Conservation (phyloP, 2,797 vertebrate species). For the Tadarida brasiliensis region DNA sequence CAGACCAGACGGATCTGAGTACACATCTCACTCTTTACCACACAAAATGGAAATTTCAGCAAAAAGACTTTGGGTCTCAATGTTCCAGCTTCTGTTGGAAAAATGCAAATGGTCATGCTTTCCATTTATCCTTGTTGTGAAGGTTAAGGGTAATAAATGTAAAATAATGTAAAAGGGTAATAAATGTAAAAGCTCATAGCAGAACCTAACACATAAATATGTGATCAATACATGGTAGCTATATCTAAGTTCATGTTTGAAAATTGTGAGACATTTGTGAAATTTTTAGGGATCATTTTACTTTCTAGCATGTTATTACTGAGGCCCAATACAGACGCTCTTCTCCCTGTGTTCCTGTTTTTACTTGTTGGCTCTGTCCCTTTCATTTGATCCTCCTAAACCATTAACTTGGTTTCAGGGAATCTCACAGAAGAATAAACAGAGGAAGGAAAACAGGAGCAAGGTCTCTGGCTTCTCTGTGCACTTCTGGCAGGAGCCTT, state of each 20-base stretch:
- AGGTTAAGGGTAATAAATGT: background rate
- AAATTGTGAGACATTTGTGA: slow-evolving; percentile 31
- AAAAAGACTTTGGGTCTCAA: background rate
- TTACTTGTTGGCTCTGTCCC: background rate
- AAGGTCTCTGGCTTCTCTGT: slow-evolving; percentile 47
- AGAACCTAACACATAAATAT: background rate
- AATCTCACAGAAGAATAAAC: slow-evolving; percentile 57
- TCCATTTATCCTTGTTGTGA: background rate
- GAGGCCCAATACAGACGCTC: background rate
- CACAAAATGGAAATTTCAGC: background rate
- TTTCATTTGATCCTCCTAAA: slow-evolving; percentile 62
- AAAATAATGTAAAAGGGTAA: background rate
- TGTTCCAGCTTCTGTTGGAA: background rate
- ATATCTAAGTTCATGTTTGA: background rate
- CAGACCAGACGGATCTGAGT: background rate
- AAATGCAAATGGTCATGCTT: background rate
- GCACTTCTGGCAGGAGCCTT: slow-evolving; percentile 16
- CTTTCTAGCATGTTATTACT: slow-evolving; percentile 45
- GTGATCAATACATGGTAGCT: background rate
- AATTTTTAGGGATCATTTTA: slow-evolving; percentile 39
- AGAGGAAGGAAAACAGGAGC: slow-evolving; percentile 35
- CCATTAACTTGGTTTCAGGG: slow-evolving; percentile 67
- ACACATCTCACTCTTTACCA: background rate
- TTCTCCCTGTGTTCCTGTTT: background rate
- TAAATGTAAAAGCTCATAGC: background rate